A percentile compares a stretch with the other conserved stretches of the same genome.
These are phyloP conservation scores for Dolichallabes microphthalmus DNA, from an alignment of 2,113 vertebrate genomes.

Conservation along the genomic window DNA sequence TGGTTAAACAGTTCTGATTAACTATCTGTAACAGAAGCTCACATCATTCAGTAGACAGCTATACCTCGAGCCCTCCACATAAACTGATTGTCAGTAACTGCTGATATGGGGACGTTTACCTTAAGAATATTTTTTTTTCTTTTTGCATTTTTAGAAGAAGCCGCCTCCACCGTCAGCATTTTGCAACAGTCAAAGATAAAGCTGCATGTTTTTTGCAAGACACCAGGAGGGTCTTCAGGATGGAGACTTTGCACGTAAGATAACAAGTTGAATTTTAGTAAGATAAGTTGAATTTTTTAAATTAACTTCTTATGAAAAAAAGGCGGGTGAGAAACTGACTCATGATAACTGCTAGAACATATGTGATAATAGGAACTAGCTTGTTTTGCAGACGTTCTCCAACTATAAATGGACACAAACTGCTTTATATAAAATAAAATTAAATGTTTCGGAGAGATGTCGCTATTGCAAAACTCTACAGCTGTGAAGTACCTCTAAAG, in stretches of 20 bases:
- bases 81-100: not conserved
- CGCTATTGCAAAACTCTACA: not conserved
- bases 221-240: not conserved
- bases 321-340: not conserved
- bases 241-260: not conserved
- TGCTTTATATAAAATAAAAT: not conserved
- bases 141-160: not conserved
- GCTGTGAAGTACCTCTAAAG: too few species aligned
- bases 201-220: not conserved
- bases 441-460: not conserved
- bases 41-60: not conserved
- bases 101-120: not conserved
- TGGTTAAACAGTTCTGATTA: not conserved
- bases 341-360: not conserved
- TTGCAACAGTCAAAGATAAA: not conserved
- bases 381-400: not conserved
- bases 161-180: not conserved
- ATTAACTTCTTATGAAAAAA: not conserved
- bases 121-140: not conserved
- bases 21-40: not conserved
- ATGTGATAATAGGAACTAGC: not conserved
- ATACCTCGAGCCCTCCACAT: not conserved
- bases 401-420: not conserved
- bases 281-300: not conserved
- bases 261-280: not conserved